Evolutionary conservation across 2,797 vertebrate species (phyloP).

Genomic region (Trachurus trachurus): DNA sequence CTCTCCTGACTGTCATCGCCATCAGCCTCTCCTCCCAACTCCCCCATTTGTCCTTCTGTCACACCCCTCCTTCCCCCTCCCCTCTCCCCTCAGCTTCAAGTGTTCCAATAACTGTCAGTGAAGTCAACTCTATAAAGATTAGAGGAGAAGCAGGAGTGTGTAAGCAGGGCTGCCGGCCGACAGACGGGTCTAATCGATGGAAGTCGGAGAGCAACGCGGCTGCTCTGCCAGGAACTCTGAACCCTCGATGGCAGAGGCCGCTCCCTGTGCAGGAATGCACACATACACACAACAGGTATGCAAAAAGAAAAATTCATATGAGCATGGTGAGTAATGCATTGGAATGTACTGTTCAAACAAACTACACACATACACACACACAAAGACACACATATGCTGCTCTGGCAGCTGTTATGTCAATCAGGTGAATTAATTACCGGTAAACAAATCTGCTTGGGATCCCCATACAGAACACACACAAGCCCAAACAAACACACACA

Average conservation of each 20-base stretch:
- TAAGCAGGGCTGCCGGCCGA: constrained; percentile 70
- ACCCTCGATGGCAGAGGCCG: constrained; percentile 43
- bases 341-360: constrained; percentile 26
- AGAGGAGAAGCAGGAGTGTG: constrained; percentile 74
- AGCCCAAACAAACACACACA: constrained; percentile 51
- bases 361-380: constrained; percentile 9
- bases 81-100: constrained; percentile 62
- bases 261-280: constrained; percentile 3
- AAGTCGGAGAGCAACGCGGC: constrained; percentile 57
- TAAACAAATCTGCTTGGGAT: constrained; percentile 87
- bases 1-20: constrained; percentile 43
- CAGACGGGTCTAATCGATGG: constrained; percentile 81
- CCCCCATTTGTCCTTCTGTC: constrained; percentile 63
- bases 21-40: constrained; percentile 45
- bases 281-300: constrained; percentile 39
- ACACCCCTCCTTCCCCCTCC: constrained; percentile 58
- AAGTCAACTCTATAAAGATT: constrained; percentile 83
- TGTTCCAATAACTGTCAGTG: constrained; percentile 79
- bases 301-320: constrained; percentile 25
- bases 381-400: constrained; percentile 44
- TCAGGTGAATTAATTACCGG: constrained; percentile 88
- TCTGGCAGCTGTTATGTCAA: constrained; percentile 86
- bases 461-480: constrained; percentile 72
- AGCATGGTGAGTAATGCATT: constrained; percentile 39
- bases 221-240: constrained; percentile 62